Conservation (phyloP, 2,113 vertebrate species). For the Salminus brasiliensis region DNA sequence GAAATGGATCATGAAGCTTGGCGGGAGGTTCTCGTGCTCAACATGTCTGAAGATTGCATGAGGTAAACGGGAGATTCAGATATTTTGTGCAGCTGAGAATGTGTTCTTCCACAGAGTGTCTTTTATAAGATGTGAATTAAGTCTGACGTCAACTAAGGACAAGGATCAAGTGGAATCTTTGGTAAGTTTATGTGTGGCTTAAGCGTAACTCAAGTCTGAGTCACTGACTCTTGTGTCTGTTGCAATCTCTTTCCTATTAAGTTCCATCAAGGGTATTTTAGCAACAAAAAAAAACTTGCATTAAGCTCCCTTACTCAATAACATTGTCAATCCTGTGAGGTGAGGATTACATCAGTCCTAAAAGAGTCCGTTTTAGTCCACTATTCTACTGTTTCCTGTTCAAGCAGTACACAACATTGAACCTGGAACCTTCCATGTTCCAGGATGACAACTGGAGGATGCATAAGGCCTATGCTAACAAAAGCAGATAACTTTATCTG, state of each 20-base stretch:
- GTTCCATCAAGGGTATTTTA: neutral
- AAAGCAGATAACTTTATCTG: too few species aligned
- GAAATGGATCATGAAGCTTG: neutral
- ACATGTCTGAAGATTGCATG: neutral
- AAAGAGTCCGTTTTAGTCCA: too few species aligned
- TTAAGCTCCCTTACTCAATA: neutral
- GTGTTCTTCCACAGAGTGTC: neutral
- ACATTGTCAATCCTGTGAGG: neutral
- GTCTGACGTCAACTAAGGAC: slow-evolving; percentile 1
- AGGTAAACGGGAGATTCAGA: neutral
- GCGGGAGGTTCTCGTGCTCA: neutral
- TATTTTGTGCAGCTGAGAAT: neutral
- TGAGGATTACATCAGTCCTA: too few species aligned
- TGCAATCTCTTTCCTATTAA: neutral
- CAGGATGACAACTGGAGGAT: too few species aligned
- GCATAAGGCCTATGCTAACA: too few species aligned
- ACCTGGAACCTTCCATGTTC: too few species aligned
- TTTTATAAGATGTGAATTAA: neutral
- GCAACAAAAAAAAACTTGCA: neutral
- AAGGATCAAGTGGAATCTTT: neutral
- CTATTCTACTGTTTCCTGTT: too few species aligned
- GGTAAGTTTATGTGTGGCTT: neutral
- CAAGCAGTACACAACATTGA: too few species aligned
- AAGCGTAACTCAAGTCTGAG: neutral
- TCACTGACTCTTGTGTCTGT: neutral